Evolutionary conservation across 2,797 vertebrate species (phyloP), one percentile per base, ranked within the genome.

Genomic region (Tarsius wallacei): DNA sequence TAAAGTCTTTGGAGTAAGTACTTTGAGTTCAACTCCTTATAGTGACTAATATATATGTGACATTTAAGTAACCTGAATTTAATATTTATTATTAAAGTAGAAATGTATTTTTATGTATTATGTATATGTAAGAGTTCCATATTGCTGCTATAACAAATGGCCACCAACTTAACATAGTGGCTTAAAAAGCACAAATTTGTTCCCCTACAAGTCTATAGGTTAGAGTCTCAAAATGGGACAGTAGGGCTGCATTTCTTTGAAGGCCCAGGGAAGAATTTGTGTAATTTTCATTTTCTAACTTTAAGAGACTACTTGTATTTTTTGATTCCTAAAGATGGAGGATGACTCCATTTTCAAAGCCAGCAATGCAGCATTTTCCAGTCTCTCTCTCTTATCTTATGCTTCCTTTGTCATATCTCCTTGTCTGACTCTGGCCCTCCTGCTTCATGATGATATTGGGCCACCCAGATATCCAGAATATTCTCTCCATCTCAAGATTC

Each of bases 11-110:
- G 51, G 76, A 81, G 24, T 36, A 42, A 81, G 24, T 36, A 42
- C 11, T 85, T 82, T 28, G n/a, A 95, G 47, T 81, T 87, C 85
- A 89, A 22, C 26, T 90, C 51, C 1, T 88, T 55, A 42, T 86
- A 88, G 89, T 15, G 59, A 68, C 49, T 63, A 66, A 71, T 61
- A 59, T 47, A 76, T 71, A 95, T 57, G 24, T 59, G 51, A 71
- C 42, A 68, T 70, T 24, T 28, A 61, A 71, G 16, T 61, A 91
- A 31, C 9, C 26, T 53, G 11, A 90, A 36, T 96, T 91, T 91
- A 36, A 84, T 80, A n/a, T 64, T 2, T 78, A 61, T 87, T 80
- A 57, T 73, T 81, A 70, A 84, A 76, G 49, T 51, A 6, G 55
- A 74, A 93, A 33, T 14, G 9, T 49, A 4, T 68, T 28, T 63